Evolutionary conservation across 1,140 invertebrate genomes (phyloP).

Genomic region (Procambarus clarkii): DNA sequence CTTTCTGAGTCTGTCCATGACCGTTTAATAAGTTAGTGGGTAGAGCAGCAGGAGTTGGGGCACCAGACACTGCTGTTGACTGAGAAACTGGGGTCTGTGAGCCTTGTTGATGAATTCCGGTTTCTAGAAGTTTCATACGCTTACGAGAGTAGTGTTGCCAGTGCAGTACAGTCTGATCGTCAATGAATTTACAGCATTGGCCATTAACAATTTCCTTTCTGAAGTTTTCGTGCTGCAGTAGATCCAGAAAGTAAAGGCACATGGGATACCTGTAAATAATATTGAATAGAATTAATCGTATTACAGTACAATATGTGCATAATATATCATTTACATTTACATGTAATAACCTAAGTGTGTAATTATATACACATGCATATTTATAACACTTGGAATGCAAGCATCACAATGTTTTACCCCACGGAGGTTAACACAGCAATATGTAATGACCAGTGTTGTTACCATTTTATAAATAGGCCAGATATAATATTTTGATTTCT

Average conservation of each 20-base stretch:
- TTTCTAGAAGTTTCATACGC: constrained; percentile 86
- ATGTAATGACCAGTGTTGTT: too few species aligned
- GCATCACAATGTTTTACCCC: too few species aligned
- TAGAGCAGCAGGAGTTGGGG: constrained; percentile 22
- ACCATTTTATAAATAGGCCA: too few species aligned
- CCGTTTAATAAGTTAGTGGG: constrained; percentile 53
- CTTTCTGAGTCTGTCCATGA: constrained; percentile 60
- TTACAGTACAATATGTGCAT: too few species aligned
- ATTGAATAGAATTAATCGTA: too few species aligned
- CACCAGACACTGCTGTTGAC: constrained; percentile 38
- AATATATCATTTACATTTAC: too few species aligned
- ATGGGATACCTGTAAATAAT: constrained; percentile 87
- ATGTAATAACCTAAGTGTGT: too few species aligned
- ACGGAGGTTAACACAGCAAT: too few species aligned
- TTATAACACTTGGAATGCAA: too few species aligned
- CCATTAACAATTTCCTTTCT: constrained; percentile 95
- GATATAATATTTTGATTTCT: too few species aligned
- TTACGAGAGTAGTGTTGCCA: constrained; percentile 99
- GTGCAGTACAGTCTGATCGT: constrained; percentile 97
- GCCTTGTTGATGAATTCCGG: constrained; percentile 61
- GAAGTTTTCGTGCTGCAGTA: constrained; percentile 98
- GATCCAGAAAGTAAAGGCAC: constrained; percentile 96
- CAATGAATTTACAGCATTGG: constrained; percentile 98
- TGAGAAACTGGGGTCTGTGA: constrained; percentile 61
- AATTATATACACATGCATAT: too few species aligned